Conservation (phyloP, 2,888 invertebrate species). For the Torymus tubicola region DNA sequence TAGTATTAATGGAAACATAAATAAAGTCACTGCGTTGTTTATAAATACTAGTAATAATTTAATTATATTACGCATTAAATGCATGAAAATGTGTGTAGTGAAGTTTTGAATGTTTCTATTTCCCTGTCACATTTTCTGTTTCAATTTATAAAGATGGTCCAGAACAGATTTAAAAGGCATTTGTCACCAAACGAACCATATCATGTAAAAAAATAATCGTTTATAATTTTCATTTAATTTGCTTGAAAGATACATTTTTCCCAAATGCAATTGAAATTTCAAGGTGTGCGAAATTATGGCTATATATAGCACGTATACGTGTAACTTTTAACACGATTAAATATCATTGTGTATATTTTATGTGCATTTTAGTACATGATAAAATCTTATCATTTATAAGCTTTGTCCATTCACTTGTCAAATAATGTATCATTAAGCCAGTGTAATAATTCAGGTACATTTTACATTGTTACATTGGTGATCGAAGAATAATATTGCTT, state of each 20-base stretch:
- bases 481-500: too few species aligned
- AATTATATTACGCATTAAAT: background rate
- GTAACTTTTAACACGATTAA: too few species aligned
- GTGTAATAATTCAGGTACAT: too few species aligned
- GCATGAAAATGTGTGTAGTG: too few species aligned
- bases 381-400: too few species aligned
- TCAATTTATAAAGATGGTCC: constrained; percentile 32
- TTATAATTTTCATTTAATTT: background rate
- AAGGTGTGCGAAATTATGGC: too few species aligned
- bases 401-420: too few species aligned
- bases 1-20: background rate
- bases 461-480: too few species aligned
- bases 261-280: background rate
- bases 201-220: constrained; percentile 40
- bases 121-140: background rate
- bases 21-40: constrained; percentile 6
- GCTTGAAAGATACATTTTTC: background rate
- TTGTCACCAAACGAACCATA: constrained; percentile 26
- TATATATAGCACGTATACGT: too few species aligned
- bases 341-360: too few species aligned
- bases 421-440: too few species aligned
- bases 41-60: constrained; percentile 1
- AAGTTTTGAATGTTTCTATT: background rate
- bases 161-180: constrained; percentile 44
- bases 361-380: too few species aligned